phyloP scores from a whole-genome alignment of 2,888 invertebrate species.

The Neuroscelio doddi region DNA sequence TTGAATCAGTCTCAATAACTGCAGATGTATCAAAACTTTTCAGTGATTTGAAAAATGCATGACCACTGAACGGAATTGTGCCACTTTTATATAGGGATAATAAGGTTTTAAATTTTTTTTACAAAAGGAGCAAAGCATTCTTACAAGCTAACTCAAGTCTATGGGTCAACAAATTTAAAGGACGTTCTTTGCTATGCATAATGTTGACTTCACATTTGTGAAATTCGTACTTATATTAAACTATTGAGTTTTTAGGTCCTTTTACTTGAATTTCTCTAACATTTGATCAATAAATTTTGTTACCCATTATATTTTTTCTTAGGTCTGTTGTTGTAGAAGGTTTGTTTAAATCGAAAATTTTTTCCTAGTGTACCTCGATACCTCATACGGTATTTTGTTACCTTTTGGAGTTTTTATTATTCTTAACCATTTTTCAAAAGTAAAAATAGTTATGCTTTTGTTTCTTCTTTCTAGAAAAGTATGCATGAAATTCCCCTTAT shows the following conservation, averaged over 20 bases:
- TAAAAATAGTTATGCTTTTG: conserved; percentile 38
- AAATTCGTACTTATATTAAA: too few species aligned
- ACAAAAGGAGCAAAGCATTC: too few species aligned
- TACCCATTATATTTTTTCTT: conserved; percentile 18
- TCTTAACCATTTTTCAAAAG: conserved; percentile 25
- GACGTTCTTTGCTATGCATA: background rate
- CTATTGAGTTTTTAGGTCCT: background rate
- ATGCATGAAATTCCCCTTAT: conserved; percentile 55
- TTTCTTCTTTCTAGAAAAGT: conserved; percentile 48
- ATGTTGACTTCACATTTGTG: too few species aligned
- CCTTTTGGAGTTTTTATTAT: conserved; percentile 30
- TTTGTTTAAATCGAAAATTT: conserved; percentile 37
- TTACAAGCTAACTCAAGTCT: background rate
- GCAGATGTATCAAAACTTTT: too few species aligned
- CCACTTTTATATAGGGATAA: too few species aligned
- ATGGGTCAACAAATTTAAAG: background rate
- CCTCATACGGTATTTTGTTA: conserved; percentile 15
- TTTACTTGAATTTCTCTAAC: background rate
- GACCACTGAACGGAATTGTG: too few species aligned
- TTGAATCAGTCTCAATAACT: too few species aligned
- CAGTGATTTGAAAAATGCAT: too few species aligned
- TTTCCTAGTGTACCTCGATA: conserved; percentile 19
- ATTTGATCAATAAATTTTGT: conserved; percentile 15
- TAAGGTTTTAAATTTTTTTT: too few species aligned
- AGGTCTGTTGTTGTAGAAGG: conserved; percentile 23